Evolutionary conservation across 2,797 vertebrate genomes (phyloP).

Genomic region (Euphonia xanthogaster): DNA sequence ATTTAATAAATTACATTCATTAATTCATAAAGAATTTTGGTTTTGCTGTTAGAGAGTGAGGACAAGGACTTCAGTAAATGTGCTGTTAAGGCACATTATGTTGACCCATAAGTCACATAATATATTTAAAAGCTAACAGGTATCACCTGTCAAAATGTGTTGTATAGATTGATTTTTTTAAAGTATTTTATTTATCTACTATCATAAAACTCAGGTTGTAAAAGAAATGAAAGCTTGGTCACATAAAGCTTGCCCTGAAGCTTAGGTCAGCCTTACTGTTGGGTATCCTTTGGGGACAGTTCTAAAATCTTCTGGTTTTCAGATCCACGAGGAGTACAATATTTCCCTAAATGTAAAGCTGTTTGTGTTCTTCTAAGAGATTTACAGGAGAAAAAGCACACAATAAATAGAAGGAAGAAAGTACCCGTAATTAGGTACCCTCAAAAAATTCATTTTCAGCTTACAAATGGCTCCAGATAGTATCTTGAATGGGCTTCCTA

Average conservation of each 20-base stretch:
- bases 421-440: neutral
- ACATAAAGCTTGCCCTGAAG: neutral
- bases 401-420: neutral
- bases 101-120: neutral
- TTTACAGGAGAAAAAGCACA: neutral
- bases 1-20: neutral
- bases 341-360: neutral
- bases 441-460: neutral
- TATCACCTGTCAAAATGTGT: neutral
- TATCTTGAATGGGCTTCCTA: neutral
- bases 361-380: neutral
- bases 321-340: neutral
- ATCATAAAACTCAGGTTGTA: neutral
- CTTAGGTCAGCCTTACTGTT: neutral
- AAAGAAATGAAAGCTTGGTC: neutral
- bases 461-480: neutral
- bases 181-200: neutral
- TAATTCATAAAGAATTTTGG: neutral
- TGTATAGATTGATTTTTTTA: neutral
- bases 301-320: neutral
- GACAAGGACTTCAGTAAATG: neutral
- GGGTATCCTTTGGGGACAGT: neutral
- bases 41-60: neutral
- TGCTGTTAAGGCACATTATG: neutral
- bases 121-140: neutral